Conservation (phyloP, 2,888 invertebrate species). For the Heliconius charithonia region DNA sequence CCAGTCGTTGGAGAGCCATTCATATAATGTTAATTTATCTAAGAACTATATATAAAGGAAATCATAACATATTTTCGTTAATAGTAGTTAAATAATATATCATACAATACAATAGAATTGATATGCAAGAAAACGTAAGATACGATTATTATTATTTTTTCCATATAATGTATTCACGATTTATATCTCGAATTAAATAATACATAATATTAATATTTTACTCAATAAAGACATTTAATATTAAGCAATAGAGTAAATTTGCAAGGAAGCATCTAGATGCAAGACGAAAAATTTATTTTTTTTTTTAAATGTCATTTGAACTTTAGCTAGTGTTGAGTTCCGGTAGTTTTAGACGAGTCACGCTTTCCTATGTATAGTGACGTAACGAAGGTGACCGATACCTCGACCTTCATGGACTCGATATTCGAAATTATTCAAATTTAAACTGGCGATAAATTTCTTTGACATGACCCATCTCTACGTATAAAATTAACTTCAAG, state of each 20-base stretch:
- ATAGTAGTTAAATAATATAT: background rate
- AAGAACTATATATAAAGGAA: background rate
- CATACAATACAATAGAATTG: background rate
- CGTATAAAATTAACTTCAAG: no score
- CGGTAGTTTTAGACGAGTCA: background rate
- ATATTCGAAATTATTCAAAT: constrained; percentile 14
- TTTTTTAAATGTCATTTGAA: background rate
- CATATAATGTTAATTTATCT: background rate
- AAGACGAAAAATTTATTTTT: no score
- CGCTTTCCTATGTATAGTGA: constrained; percentile 31
- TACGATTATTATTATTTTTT: background rate
- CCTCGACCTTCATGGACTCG: constrained; percentile 24
- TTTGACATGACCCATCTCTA: no score
- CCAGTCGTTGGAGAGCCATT: background rate
- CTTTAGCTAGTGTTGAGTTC: background rate
- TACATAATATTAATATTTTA: background rate
- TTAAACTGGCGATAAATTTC: background rate
- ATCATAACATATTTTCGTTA: background rate
- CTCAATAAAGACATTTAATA: background rate
- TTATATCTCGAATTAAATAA: background rate
- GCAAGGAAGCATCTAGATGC: background rate
- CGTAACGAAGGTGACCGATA: constrained; percentile 45
- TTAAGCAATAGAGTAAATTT: background rate
- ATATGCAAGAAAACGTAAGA: background rate
- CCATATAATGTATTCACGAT: no score